phyloP scores from a whole-genome alignment of 30 jellyfish, hydroid and myxozoan genomes.

The Aurelia aurita region DNA sequence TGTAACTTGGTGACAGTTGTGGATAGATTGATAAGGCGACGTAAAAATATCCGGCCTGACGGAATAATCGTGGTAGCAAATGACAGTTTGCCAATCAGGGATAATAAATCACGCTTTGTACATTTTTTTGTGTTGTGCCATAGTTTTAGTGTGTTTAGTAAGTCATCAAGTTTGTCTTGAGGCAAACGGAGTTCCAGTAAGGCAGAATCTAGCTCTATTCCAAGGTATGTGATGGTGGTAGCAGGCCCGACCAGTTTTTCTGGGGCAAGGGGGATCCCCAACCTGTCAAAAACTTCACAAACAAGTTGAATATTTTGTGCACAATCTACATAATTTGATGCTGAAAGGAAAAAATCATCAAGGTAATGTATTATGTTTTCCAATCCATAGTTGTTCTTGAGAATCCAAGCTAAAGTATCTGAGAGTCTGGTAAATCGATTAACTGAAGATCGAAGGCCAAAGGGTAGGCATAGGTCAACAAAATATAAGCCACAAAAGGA shows the following conservation, averaged over 20 bases:
- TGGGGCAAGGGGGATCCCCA: slow-evolving; percentile 42
- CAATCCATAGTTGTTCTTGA: neutral
- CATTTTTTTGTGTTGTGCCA: neutral
- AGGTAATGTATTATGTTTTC: neutral
- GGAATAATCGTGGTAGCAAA: slow-evolving; percentile 18
- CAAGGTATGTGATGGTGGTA: slow-evolving; percentile 10
- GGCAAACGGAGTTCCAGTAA: slow-evolving; percentile 32
- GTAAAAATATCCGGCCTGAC: slow-evolving; percentile 16
- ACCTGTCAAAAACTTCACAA: too few species aligned
- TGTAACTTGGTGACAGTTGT: neutral
- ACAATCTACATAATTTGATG: too few species aligned
- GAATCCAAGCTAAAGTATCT: slow-evolving; percentile 25
- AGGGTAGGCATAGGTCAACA: slow-evolving; percentile 44
- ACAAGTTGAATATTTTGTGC: too few species aligned
- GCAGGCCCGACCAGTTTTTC: slow-evolving; percentile 42
- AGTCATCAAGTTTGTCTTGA: neutral
- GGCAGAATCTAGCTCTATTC: slow-evolving; percentile 24
- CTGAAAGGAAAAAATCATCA: slow-evolving; percentile 28
- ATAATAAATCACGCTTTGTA: slow-evolving; percentile 40
- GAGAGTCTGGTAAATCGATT: slow-evolving; percentile 19
- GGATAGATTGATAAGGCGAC: slow-evolving; percentile 18
- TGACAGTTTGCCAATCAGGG: slow-evolving; percentile 34
- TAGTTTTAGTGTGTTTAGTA: neutral
- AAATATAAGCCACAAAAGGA: slow-evolving; percentile 1
- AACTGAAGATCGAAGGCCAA: slow-evolving; percentile 47